A percentile compares a stretch with the other conserved stretches of the same genome.
These are phyloP conservation scores for Smutsia temminckii DNA, from an alignment of 2,797 vertebrate genomes.

Conservation along the genomic window DNA sequence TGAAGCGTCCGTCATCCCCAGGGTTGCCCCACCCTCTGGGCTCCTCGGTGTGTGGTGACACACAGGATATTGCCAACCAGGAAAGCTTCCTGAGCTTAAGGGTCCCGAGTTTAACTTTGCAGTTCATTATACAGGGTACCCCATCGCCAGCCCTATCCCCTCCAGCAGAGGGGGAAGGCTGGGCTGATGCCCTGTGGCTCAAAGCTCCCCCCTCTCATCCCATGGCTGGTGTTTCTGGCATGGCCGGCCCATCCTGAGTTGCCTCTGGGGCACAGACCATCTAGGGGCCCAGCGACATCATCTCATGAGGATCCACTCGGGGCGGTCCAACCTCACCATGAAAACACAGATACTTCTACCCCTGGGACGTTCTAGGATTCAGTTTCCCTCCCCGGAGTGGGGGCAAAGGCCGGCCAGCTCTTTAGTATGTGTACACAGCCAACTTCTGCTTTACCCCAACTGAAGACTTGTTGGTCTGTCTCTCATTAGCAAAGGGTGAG, in stretches of 20 bases:
- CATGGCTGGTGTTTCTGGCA: fast-evolving
- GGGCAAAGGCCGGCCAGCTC: fast-evolving
- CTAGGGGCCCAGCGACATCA: fast-evolving
- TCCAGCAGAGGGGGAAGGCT: too few species aligned
- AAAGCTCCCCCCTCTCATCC: fast-evolving
- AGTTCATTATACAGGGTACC: too few species aligned
- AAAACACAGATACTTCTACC: not conserved
- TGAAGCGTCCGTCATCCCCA: fast-evolving
- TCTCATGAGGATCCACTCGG: fast-evolving
- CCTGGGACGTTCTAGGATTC: fast-evolving
- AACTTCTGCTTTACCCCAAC: not conserved
- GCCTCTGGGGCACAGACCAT: fast-evolving
- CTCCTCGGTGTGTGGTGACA: fast-evolving
- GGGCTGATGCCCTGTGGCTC: fast-evolving
- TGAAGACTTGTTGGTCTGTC: not conserved
- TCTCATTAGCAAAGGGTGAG: fast-evolving
- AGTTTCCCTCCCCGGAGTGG: not conserved
- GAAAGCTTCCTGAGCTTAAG: fast-evolving
- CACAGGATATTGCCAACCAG: fast-evolving
- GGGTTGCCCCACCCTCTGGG: fast-evolving
- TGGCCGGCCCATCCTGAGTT: too few species aligned
- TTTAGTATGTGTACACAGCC: fast-evolving
- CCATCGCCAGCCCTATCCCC: too few species aligned
- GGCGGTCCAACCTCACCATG: fast-evolving
- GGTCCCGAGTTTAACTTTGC: fast-evolving